Evolutionary conservation across 2,797 vertebrate species (phyloP), one percentile per base, ranked within the genome.

Genomic region (Scleropages formosus): DNA sequence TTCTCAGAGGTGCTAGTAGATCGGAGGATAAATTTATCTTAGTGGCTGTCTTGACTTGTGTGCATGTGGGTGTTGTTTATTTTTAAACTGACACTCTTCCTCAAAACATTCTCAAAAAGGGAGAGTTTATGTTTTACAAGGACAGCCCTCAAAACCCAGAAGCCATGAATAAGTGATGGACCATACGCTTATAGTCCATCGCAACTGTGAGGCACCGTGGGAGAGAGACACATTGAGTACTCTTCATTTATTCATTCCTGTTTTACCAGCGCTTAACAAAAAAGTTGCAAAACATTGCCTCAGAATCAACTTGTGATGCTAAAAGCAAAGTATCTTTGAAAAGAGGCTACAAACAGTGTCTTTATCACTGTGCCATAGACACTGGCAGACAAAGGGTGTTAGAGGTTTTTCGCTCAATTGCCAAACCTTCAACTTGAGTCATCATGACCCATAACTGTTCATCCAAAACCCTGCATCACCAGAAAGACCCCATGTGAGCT

Each of bases 241-340:
- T 31, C 22, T 70, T 51, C 46, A 70, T 72, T 59, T 51, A 59
- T 59, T 72, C 24, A 72, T 60, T 61, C 73, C 31, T 73, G 58
- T 62, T 61, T 62, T 73, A 61, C 71, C 59, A 24, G 20, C 62
- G 58, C n/a, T 61, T 46, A 59, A 73, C 39, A 62, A 61, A 73
- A 20, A 62, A 73, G 58, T 70, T 70, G 68, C 68, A 72, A 72
- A 72, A 39, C 53, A 22, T 72, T 72, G 53, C 70, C 56, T 72
- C 70, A 39, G 56, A 72, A 46, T 72, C 70, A 20, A 72, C 24
- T 59, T n/a, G 56, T 31, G n/a, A 39, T 44, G 10, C 70, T 18
- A 46, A 58, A 72, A 16, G 4, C 4, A 3, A 59, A 56, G 20
- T 68, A 49, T 70, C 56, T 70, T 49, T 69, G 16, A 69, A 70